Conservation (phyloP, 2,113 vertebrate species). For the Cyanoramphus novaezelandiae region DNA sequence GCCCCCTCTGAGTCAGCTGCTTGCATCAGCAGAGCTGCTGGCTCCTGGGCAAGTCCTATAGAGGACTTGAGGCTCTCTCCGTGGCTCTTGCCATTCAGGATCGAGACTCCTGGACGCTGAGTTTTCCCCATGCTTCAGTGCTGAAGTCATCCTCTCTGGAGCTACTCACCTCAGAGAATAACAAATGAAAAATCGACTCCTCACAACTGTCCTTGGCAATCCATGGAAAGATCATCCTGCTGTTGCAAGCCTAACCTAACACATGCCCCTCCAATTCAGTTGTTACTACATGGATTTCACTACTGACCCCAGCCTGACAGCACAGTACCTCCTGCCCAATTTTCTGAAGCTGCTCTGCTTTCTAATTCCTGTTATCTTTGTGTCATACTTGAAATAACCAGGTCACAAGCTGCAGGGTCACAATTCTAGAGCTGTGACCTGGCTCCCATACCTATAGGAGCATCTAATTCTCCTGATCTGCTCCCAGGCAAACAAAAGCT, state of each 20-base stretch:
- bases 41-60: too few relatives aligned
- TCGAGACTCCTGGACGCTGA: too few relatives aligned
- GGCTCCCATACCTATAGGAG: neutral
- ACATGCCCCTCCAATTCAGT: neutral
- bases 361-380: neutral
- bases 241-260: neutral
- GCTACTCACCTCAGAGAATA: too few relatives aligned
- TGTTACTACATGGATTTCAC: neutral
- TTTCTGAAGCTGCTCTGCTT: neutral
- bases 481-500: neutral
- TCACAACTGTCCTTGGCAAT: neutral
- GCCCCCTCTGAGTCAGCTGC: too few relatives aligned
- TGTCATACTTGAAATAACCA: neutral
- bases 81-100: too few relatives aligned
- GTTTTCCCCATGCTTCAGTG: too few relatives aligned
- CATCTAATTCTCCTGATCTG: neutral
- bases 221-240: fast-evolving
- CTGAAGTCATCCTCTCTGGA: too few relatives aligned
- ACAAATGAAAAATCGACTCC: neutral
- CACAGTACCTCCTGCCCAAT: neutral
- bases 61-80: too few relatives aligned
- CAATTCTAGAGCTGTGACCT: neutral
- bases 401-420: neutral
- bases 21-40: too few relatives aligned
- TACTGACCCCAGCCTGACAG: neutral